A percentile compares a stretch with the other conserved stretches of the same genome.
phyloP scores from a whole-genome alignment of 2,888 invertebrate species.

The Pyrrhia umbra region DNA sequence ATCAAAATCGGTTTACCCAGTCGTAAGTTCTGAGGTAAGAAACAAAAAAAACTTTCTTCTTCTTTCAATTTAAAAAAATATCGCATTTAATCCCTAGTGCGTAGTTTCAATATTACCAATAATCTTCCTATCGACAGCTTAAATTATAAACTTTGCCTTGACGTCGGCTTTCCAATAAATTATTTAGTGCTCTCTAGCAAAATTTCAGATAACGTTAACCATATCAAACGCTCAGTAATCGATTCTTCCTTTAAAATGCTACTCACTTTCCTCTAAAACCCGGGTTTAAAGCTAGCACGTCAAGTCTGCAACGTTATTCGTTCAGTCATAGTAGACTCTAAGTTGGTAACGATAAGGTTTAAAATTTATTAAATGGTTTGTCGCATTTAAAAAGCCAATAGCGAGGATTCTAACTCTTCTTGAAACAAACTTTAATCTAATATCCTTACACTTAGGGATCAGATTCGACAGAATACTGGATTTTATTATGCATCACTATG shows the following conservation, averaged over 20 bases:
- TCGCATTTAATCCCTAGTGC: neutral
- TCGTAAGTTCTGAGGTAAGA: too few relatives aligned
- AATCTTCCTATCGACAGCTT: conserved; percentile 1
- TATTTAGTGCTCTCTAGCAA: conserved; percentile 25
- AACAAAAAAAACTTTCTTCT: too few relatives aligned
- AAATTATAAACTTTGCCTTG: conserved; percentile 8
- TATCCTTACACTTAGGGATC: conserved; percentile 48
- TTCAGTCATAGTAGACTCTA: conserved; percentile 12
- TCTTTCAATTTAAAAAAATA: too few relatives aligned
- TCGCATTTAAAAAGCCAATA: conserved; percentile 46
- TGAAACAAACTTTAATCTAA: conserved; percentile 60
- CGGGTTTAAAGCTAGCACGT: conserved; percentile 41
- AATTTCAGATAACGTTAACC: conserved; percentile 35
- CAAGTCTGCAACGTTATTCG: conserved; percentile 13
- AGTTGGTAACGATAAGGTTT: neutral
- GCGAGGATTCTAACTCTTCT: conserved; percentile 46
- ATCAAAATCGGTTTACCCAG: too few relatives aligned
- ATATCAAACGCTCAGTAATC: conserved; percentile 42
- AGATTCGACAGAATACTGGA: conserved; percentile 32
- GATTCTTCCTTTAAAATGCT: conserved; percentile 48
- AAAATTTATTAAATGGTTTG: neutral
- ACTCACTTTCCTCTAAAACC: conserved; percentile 49
- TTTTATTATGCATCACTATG: conserved; percentile 32
- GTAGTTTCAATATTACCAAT: conserved; percentile 14
- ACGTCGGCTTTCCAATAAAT: conserved; percentile 22